Evolutionary conservation across 92 coral and sea anemone genomes (phyloP).

Genomic region (Galaxea fascicularis): DNA sequence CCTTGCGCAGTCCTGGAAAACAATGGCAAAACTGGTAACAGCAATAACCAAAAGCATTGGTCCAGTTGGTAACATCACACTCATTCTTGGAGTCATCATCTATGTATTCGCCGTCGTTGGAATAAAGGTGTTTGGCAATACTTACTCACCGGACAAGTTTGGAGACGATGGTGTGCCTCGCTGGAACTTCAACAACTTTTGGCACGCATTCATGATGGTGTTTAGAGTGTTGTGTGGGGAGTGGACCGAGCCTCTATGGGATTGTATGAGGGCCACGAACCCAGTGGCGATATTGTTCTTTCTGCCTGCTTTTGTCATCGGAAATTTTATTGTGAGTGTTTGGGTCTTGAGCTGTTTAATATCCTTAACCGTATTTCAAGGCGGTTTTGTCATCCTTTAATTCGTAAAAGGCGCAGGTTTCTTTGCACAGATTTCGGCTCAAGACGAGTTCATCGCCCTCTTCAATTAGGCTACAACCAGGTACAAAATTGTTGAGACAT

Average conservation of each 20-base stretch:
- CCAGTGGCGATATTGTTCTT: constrained; percentile 73
- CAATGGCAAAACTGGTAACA: constrained; percentile 80
- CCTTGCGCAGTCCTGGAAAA: constrained; percentile 86
- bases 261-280: constrained; percentile 83
- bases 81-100: constrained; percentile 75
- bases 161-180: constrained; percentile 74
- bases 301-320: constrained; percentile 78
- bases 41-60: constrained; percentile 88
- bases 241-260: constrained; percentile 94
- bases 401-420: too few species aligned
- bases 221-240: constrained; percentile 85
- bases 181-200: constrained; percentile 85
- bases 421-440: too few species aligned
- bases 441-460: too few species aligned
- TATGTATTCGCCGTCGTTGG: constrained; percentile 88
- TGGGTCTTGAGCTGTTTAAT: too few species aligned
- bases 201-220: constrained; percentile 88
- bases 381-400: too few species aligned
- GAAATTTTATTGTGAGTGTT: constrained; percentile 84
- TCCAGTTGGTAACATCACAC: constrained; percentile 82
- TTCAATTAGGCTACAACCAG: too few species aligned
- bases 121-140: constrained; percentile 76
- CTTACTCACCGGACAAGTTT: constrained; percentile 75
- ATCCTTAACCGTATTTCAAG: too few species aligned
- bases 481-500: too few species aligned